Evolutionary conservation across 1,140 invertebrate genomes (phyloP).

Genomic region (Dolichoris vasculosae): DNA sequence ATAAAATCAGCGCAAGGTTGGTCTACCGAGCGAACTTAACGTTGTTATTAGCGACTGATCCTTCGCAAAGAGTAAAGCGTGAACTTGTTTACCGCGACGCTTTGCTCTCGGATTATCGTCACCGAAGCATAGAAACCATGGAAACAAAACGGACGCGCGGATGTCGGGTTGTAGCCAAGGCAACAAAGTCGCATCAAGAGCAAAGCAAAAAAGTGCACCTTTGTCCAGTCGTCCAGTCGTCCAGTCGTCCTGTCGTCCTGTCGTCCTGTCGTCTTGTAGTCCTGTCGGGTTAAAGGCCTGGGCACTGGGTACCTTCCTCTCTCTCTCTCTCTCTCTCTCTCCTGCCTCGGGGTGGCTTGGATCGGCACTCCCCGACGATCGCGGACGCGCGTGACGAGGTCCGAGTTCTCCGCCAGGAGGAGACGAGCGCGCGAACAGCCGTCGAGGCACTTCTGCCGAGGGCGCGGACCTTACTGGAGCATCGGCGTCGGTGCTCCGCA

Average conservation of each 20-base stretch:
- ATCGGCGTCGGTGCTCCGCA: conserved; percentile 41
- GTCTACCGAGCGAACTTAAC: no score
- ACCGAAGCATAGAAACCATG: not conserved
- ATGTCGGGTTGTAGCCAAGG: not conserved
- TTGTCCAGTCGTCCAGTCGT: no score
- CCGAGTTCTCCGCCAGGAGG: not conserved
- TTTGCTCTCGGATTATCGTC: not conserved
- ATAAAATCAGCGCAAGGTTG: no score
- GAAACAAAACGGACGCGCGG: not conserved
- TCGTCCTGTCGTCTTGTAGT: no score
- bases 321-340: not conserved
- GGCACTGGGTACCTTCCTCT: not conserved
- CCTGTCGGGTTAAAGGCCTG: not conserved
- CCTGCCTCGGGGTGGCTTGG: not conserved
- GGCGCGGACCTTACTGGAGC: conserved; percentile 61
- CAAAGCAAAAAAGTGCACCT: not conserved
- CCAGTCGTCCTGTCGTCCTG: no score
- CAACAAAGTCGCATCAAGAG: not conserved
- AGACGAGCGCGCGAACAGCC: conserved; percentile 44
- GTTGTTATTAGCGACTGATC: not conserved
- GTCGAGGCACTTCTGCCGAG: conserved; percentile 51
- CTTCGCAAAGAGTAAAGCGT: not conserved
- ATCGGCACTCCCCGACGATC: conserved; percentile 25
- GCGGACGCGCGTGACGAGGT: not conserved
- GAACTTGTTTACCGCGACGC: conserved; percentile 3